Evolutionary conservation across 2,113 vertebrate genomes (phyloP).

Genomic region (Hippopotamus amphibius): DNA sequence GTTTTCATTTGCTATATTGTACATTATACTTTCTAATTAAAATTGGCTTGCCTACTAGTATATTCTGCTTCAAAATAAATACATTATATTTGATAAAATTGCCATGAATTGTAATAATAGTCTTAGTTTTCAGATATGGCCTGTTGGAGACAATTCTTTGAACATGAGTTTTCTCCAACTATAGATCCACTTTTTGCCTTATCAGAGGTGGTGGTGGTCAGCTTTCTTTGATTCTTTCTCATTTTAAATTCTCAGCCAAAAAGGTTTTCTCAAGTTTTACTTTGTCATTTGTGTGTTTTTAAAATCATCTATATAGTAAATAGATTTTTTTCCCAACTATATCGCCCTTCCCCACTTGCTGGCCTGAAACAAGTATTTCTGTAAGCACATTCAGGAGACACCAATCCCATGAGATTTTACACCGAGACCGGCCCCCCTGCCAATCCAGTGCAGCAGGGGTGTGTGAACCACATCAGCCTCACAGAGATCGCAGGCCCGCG

Average conservation of each 20-base stretch:
- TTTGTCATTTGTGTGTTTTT: not conserved
- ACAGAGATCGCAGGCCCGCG: too few species aligned
- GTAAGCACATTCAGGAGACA: not conserved
- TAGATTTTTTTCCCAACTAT: not conserved
- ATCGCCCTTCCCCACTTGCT: not conserved
- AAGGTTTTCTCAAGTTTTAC: not conserved
- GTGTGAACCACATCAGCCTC: not conserved
- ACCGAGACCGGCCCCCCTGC: not conserved
- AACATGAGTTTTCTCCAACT: not conserved
- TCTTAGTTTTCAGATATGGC: not conserved
- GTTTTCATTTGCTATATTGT: conserved; percentile 39
- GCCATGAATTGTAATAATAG: not conserved
- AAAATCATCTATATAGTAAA: not conserved
- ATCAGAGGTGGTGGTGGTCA: not conserved
- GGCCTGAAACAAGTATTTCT: not conserved
- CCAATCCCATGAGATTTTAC: not conserved
- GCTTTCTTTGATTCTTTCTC: not conserved
- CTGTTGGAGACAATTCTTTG: not conserved
- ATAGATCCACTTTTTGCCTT: not conserved
- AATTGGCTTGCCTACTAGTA: not conserved
- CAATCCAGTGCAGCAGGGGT: too few species aligned
- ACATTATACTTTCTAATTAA: conserved; percentile 30
- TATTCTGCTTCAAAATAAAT: conserved; percentile 60
- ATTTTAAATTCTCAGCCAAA: conserved; percentile 22
- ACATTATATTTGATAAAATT: conserved; percentile 44